Percentiles rank a stretch among this genome's conserved stretches.
Evolutionary conservation across 1,140 invertebrate genomes (phyloP).

Genomic region (Goniozus legneri): DNA sequence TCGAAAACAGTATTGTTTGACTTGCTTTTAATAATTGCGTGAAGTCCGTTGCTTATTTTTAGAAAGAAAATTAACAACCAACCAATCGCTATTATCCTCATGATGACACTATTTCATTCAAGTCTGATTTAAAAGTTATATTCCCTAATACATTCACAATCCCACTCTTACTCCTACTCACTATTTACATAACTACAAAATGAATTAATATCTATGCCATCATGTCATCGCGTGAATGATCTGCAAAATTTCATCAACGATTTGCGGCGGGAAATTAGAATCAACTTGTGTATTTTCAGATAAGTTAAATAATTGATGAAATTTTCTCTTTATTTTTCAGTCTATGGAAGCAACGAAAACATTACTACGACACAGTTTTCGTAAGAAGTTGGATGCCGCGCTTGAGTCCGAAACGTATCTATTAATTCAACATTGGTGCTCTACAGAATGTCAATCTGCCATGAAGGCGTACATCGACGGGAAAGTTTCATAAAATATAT

Average conservation of each 20-base stretch:
- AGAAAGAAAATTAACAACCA: constrained; percentile 4
- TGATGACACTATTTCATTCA: too few relatives aligned
- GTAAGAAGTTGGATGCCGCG: constrained; percentile 54
- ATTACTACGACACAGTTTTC: constrained; percentile 55
- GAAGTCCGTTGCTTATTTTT: constrained; percentile 16
- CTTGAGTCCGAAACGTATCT: constrained; percentile 61
- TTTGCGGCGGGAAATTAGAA: too few relatives aligned
- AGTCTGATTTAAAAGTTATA: too few relatives aligned
- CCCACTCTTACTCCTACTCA: constrained; percentile 3
- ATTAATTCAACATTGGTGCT: constrained; percentile 64
- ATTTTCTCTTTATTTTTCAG: constrained; percentile 39
- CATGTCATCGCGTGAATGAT: too few relatives aligned
- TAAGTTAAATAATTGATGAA: not conserved
- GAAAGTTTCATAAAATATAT: constrained; percentile 34
- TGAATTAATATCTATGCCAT: constrained; percentile 21
- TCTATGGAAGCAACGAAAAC: constrained; percentile 62
- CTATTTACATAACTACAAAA: constrained; percentile 10
- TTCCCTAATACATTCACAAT: constrained; percentile 13
- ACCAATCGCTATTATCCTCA: too few relatives aligned
- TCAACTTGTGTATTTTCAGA: too few relatives aligned
- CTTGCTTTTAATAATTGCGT: constrained; percentile 39
- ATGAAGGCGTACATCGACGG: constrained; percentile 49
- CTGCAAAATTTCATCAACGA: too few relatives aligned
- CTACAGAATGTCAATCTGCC: constrained; percentile 59
- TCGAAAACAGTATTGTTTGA: constrained; percentile 32